Conservation (phyloP, 2,797 vertebrate species). For the Steatocranus sp. region DNA sequence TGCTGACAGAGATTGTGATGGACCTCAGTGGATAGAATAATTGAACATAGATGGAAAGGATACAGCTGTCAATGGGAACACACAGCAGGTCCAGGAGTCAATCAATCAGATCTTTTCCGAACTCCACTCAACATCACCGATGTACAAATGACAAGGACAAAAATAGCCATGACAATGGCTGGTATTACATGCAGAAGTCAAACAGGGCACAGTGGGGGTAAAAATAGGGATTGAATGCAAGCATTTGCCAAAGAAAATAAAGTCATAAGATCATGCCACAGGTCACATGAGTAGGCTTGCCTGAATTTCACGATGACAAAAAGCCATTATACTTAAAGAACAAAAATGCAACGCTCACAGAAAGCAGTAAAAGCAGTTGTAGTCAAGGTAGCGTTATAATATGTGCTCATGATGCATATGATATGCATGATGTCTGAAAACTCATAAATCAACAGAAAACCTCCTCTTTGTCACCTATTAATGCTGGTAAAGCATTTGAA, state of each 20-base stretch:
- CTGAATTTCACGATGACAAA: background rate
- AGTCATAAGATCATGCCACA: constrained; percentile 47
- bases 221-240: background rate
- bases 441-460: background rate
- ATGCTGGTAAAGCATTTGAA: background rate
- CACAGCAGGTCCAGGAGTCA: constrained; percentile 29
- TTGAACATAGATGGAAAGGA: constrained; percentile 37
- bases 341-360: background rate
- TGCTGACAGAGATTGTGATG: constrained; percentile 42
- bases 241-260: constrained; percentile 8
- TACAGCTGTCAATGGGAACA: constrained; percentile 39
- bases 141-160: background rate
- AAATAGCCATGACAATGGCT: constrained; percentile 37
- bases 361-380: background rate
- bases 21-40: constrained; percentile 38
- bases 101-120: constrained; percentile 27
- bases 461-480: background rate
- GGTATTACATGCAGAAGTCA: constrained; percentile 3
- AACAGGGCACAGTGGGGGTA: background rate
- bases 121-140: background rate
- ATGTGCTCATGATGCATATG: background rate
- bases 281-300: constrained; percentile 41
- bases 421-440: background rate
- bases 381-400: background rate
- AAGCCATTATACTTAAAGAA: background rate